Percentiles rank a stretch among this genome's conserved stretches.
Evolutionary conservation across 2,888 invertebrate genomes (phyloP).

Genomic region (Phymatocera aterrima): DNA sequence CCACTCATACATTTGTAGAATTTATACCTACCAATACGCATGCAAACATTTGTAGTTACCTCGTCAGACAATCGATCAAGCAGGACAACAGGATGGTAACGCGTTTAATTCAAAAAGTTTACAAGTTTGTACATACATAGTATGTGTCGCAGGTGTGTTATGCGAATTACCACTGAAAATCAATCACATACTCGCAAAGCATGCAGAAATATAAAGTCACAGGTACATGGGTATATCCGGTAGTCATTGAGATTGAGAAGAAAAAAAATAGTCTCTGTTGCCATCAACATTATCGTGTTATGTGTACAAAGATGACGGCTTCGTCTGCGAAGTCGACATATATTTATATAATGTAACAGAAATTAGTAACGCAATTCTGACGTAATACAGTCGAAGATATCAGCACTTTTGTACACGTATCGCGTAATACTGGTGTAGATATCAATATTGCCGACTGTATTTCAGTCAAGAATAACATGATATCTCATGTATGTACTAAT

Average conservation of each 20-base stretch:
- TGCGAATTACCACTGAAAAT: background rate
- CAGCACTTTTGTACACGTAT: too few species aligned
- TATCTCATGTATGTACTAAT: too few species aligned
- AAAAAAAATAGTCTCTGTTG: background rate
- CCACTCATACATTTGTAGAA: too few species aligned
- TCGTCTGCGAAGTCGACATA: background rate
- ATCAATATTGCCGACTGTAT: too few species aligned
- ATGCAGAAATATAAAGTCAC: background rate
- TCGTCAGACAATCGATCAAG: background rate
- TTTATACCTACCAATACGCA: background rate
- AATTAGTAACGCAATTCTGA: too few species aligned
- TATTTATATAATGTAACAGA: too few species aligned
- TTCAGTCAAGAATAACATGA: too few species aligned
- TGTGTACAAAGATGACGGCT: background rate
- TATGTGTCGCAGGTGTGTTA: background rate
- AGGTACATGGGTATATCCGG: too few species aligned
- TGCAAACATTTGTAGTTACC: background rate
- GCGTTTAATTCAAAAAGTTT: background rate
- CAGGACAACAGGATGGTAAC: background rate
- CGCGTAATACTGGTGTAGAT: too few species aligned
- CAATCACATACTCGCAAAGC: background rate
- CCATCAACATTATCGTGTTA: background rate
- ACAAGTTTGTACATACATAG: background rate
- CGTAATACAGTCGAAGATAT: too few species aligned
- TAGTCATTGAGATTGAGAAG: background rate